Base-by-base conservation (phyloP, 1,140 invertebrate species). In the Arctopsyche grandis region DNA sequence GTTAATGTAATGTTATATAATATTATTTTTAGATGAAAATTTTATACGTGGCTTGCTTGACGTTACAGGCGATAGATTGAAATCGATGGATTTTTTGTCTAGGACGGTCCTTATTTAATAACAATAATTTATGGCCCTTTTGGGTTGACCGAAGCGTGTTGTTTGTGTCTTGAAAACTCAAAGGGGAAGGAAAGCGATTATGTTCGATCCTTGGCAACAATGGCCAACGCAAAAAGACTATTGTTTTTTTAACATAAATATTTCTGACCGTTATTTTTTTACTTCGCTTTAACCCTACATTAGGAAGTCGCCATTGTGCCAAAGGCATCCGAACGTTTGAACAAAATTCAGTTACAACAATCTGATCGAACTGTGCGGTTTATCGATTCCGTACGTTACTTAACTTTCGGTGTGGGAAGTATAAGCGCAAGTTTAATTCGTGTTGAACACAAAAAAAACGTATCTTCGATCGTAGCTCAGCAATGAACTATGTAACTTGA, bases 261-360 rank as follows among this genome's bases (percentile, higher is more conserved):
- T 79, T 77, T 76, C 70, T 77, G 75, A 77, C 56, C 26, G 76
- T n/a, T 77, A 63, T 46, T 80, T 80, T 77, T 69, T 44, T 44
- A 77, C 75, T 56, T 26, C 77, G 79, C 77, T 82, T 79, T 12
- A 66, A 71, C 69, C 43, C 75, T 75, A 75, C 79, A 79, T 82
- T 81, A 82, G 81, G 79, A 82, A 82, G 71, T 78, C 46, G 48
- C 79, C 71, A 80, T 80, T 80, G 79, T 82, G 78, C 74, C 74
- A 24, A 52, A 63, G 58, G 44, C 66, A 43, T 73, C 70, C 69
- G 75, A 70, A 69, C 69, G 69, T 78, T 21, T 75, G 43, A 29
- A 66, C 58, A 58, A 82, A 82, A 71, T 71, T 82, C 81, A 82
- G 81, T 82, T 80, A 79, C 66, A 70, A 66, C 77, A 78, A 80